phyloP scores from a whole-genome alignment of 2,888 invertebrate species.

The Chrysotoxum bicinctum region DNA sequence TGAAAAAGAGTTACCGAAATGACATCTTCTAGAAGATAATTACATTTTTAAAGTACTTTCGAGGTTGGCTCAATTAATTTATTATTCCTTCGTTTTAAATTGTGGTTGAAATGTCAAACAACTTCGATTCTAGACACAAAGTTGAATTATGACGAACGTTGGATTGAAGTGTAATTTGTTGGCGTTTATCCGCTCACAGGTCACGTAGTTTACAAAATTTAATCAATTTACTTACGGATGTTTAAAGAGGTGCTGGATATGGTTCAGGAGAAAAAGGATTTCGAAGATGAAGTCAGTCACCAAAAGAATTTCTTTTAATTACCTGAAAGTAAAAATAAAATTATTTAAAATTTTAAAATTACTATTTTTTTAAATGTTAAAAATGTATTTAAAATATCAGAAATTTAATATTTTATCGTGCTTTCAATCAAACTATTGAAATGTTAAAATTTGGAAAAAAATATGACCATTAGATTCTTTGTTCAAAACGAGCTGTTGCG shows the following conservation, averaged over 20 bases:
- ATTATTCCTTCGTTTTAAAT: neutral
- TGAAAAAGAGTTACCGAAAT: conserved; percentile 9
- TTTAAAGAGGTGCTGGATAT: neutral
- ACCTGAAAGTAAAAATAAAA: conserved; percentile 9
- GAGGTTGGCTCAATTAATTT: neutral
- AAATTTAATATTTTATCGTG: too few species aligned
- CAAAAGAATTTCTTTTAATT: neutral
- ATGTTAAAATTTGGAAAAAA: too few species aligned
- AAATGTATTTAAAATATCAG: too few species aligned
- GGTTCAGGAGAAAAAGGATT: neutral
- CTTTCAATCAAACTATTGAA: too few species aligned
- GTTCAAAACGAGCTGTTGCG: too few species aligned
- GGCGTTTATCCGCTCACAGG: too few species aligned
- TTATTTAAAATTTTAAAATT: too few species aligned
- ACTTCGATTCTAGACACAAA: neutral
- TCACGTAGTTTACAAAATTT: too few species aligned
- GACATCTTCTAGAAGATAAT: neutral
- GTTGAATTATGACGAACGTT: neutral
- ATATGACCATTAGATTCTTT: too few species aligned
- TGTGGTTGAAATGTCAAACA: neutral
- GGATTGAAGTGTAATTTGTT: too few species aligned
- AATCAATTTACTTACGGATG: neutral
- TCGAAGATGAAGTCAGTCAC: neutral
- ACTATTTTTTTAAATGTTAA: too few species aligned
- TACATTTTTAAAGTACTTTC: neutral